Conservation (phyloP, 2,888 invertebrate species). For the Seira musarum region DNA sequence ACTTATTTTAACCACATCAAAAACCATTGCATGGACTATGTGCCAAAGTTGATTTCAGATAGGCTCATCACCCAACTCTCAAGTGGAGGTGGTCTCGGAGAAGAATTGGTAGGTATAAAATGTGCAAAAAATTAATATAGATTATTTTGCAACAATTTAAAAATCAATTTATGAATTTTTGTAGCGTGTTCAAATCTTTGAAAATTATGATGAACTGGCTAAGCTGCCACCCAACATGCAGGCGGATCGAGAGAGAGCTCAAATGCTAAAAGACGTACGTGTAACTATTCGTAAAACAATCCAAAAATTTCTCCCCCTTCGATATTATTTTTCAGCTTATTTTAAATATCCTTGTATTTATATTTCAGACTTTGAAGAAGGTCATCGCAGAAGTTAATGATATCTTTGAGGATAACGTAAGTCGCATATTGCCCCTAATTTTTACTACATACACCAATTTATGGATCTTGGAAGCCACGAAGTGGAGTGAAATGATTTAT, state of each 20-base stretch:
- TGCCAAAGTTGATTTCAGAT: slow-evolving; percentile 37
- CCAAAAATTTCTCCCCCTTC: too few relatives aligned
- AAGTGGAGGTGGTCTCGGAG: background rate
- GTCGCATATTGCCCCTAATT: too few relatives aligned
- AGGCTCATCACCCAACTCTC: slow-evolving; percentile 35
- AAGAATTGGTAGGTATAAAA: slow-evolving; percentile 28
- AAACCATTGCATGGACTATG: slow-evolving; percentile 35
- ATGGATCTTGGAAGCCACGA: too few relatives aligned
- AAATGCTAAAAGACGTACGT: slow-evolving; percentile 5
- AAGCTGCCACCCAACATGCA: background rate
- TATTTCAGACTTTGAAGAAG: slow-evolving; percentile 18
- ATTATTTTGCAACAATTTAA: background rate
- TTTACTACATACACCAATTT: too few relatives aligned
- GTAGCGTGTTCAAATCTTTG: slow-evolving; percentile 3
- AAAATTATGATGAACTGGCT: slow-evolving; percentile 17
- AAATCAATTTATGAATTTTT: slow-evolving; percentile 7
- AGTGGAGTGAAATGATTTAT: too few relatives aligned
- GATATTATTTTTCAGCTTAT: background rate
- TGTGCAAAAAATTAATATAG: too few relatives aligned
- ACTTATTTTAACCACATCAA: slow-evolving; percentile 32
- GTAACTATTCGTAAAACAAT: too few relatives aligned
- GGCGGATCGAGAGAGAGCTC: background rate
- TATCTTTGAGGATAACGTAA: slow-evolving; percentile 14
- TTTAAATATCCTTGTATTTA: background rate
- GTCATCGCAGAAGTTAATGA: slow-evolving; percentile 21